Percentiles rank a stretch among this genome's conserved stretches.
Evolutionary conservation across 2,888 invertebrate species (phyloP).

Genomic region (Cataglyphis rosenhaueri): DNA sequence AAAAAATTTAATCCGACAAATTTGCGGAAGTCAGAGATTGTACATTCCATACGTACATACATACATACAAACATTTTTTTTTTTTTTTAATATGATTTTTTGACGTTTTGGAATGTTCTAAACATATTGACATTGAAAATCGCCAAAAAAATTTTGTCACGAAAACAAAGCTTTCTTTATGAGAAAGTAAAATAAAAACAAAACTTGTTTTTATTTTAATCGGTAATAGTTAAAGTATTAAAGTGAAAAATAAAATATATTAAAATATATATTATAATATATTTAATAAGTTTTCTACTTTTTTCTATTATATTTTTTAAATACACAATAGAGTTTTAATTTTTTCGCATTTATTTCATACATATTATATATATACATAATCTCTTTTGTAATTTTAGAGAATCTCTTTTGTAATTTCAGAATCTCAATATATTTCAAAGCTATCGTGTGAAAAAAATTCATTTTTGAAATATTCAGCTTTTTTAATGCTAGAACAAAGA

Average conservation of each 20-base stretch:
- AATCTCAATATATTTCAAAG: slow-evolving; percentile 13
- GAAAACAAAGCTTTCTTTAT: too few relatives aligned
- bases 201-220: too few relatives aligned
- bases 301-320: neutral
- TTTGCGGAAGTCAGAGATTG: too few relatives aligned
- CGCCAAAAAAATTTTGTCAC: too few relatives aligned
- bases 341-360: neutral
- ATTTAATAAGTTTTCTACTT: neutral
- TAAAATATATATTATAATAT: neutral
- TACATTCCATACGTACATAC: too few relatives aligned
- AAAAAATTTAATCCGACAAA: too few relatives aligned
- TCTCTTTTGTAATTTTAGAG: neutral
- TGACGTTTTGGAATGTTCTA: too few relatives aligned
- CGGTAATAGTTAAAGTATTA: slow-evolving; percentile 32
- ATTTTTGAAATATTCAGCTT: slow-evolving; percentile 25
- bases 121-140: too few relatives aligned
- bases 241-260: neutral
- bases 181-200: slow-evolving; percentile 51
- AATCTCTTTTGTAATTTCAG: neutral
- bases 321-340: neutral
- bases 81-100: too few relatives aligned
- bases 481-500: slow-evolving; percentile 38
- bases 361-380: neutral
- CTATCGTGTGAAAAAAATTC: slow-evolving; percentile 11
- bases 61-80: too few relatives aligned